Conservation (phyloP, 2,888 invertebrate genomes). For the Meliscaeva auricollis region DNA sequence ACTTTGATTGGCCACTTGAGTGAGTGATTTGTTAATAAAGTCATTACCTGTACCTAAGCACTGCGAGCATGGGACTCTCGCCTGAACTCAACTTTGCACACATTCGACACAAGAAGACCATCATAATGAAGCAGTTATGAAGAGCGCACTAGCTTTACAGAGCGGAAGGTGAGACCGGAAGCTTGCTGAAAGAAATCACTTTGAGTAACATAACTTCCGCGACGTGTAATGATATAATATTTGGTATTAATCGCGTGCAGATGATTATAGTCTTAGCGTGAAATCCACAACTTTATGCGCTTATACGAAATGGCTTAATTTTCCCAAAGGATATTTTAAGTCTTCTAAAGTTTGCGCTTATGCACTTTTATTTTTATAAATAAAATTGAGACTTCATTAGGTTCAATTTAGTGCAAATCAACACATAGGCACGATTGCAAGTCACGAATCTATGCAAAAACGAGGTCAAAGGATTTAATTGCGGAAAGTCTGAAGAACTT, state of each 20-base stretch:
- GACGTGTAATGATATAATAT: conserved; percentile 75
- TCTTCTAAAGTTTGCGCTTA: conserved; percentile 3
- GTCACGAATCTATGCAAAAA: conserved; percentile 44
- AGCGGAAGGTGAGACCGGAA: conserved; percentile 73
- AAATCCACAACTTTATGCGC: conserved; percentile 38
- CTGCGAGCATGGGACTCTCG: conserved; percentile 5
- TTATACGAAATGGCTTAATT: conserved; percentile 67
- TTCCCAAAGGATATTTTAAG: conserved; percentile 38
- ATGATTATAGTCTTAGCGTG: conserved; percentile 49
- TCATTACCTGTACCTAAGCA: conserved; percentile 54
- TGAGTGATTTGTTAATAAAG: conserved; percentile 76
- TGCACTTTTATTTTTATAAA: not conserved
- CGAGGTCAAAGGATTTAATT: conserved; percentile 14
- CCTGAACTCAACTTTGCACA: conserved; percentile 10
- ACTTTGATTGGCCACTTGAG: conserved; percentile 74
- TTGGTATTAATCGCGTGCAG: conserved; percentile 73
- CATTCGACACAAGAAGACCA: conserved; percentile 8
- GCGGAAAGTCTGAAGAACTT: too few relatives aligned
- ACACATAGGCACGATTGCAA: conserved; percentile 48
- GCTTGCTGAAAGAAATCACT: conserved; percentile 70
- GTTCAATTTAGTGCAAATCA: conserved; percentile 65
- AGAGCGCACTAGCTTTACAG: conserved; percentile 16
- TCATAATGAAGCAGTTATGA: conserved; percentile 32
- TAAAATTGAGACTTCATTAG: conserved; percentile 64
- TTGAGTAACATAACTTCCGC: conserved; percentile 72